Evolutionary conservation across 2,888 invertebrate species (phyloP), one percentile per base, ranked within the genome.

Genomic region (Erebia ligea): DNA sequence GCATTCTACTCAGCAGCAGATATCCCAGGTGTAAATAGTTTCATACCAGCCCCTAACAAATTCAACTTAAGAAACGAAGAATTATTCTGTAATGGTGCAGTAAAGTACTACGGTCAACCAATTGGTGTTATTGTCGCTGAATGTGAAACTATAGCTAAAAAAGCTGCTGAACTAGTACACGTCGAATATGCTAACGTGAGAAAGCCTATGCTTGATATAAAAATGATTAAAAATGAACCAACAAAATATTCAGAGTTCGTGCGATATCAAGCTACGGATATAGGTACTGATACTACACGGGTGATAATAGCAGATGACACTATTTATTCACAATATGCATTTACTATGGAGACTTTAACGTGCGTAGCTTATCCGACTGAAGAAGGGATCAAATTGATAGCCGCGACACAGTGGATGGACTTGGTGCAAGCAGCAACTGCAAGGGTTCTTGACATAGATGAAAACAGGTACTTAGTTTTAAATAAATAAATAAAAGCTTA

Each of bases 321-420:
- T 57, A 84, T 94, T 71, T 94, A 94, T 34, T 82, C 91, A n/a
- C 97, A 97, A 80, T 96, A 96, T 79, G 96, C 97, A 82, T 96
- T 94, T 76, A 94, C 94, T 15, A 96, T 96, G 95, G 97, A 97
- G 84, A 95, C 95, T 0, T 94, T 96, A 66, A 91, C 91, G 1
- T 95, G 95, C 77, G 89, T 95, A 0, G 94, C 94, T 17, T 83
- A 94, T n/a, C 96, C 96, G 0, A 90, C 89, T 4, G 97, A 97
- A 80, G 95, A 96, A 80, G 95, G 95, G 1, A 83, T 96, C 74
- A 94, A 95, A 70, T 94, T 97, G 1, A 94, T 92, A 79, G 86
- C 95, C 1, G 79, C 95, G 0, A 88, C 95, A 0, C 96, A 96
- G 77, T 95, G 93, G 90, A 92, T 95, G 79, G 95, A 95, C 76